These are phyloP conservation scores for Trematomus bernacchii DNA, from an alignment of 2,797 vertebrate genomes.

Conservation along the genomic window DNA sequence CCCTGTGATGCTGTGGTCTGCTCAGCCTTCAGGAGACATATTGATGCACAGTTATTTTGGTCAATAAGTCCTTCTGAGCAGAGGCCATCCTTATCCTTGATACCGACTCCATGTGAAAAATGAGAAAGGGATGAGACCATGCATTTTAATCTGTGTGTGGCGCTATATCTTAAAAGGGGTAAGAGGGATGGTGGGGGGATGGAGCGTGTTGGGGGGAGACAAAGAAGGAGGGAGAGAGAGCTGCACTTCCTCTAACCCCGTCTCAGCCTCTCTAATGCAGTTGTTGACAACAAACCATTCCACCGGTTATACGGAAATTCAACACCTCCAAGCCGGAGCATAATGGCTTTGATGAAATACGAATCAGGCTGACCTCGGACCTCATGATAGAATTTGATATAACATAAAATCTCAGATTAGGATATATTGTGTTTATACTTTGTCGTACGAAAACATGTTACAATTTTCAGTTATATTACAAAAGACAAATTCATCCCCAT, in stretches of 20 bases:
- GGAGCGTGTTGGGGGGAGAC: conserved; percentile 23
- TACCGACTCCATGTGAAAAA: conserved; percentile 83
- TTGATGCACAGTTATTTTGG: conserved; percentile 87
- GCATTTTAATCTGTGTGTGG: conserved; percentile 82
- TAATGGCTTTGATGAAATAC: conserved; percentile 69
- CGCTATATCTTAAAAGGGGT: conserved; percentile 70
- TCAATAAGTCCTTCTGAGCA: conserved; percentile 87
- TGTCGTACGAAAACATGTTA: conserved; percentile 1
- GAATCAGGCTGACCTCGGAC: conserved; percentile 57
- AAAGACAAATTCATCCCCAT: background rate
- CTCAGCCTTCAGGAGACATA: conserved; percentile 85
- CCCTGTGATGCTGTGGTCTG: conserved; percentile 71
- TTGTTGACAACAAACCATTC: conserved; percentile 75
- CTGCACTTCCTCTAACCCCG: conserved; percentile 70
- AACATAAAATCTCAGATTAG: conserved; percentile 45
- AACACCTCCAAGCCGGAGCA: conserved; percentile 50
- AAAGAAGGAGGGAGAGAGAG: conserved; percentile 34
- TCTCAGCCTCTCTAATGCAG: conserved; percentile 73
- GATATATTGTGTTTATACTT: conserved; percentile 12
- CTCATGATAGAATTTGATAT: conserved; percentile 32
- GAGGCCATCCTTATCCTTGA: conserved; percentile 86
- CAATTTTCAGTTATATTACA: conserved; percentile 4
- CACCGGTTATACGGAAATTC: conserved; percentile 61
- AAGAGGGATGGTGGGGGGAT: conserved; percentile 28
- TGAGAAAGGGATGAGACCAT: conserved; percentile 80